phyloP scores from a whole-genome alignment of 2,797 vertebrate species.

The Halcyon leucocephala region DNA sequence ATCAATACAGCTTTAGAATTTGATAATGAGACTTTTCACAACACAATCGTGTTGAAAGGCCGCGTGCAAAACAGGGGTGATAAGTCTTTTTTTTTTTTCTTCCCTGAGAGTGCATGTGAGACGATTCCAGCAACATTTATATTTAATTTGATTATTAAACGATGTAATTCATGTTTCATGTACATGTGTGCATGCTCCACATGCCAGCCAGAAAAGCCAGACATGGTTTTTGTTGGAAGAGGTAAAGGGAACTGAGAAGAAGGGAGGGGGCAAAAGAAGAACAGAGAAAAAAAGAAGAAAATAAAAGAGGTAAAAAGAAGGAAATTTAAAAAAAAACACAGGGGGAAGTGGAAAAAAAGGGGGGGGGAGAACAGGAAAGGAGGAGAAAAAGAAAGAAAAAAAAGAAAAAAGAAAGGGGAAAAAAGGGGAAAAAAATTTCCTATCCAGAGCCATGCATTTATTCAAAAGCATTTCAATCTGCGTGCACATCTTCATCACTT shows the following conservation, averaged over 20 bases:
- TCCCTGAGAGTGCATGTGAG: background rate
- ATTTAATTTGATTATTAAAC: background rate
- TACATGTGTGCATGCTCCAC: fast-evolving
- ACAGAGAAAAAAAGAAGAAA: background rate
- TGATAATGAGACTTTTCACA: conserved; percentile 69
- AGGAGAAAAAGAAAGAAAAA: background rate
- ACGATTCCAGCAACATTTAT: background rate
- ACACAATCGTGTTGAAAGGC: conserved; percentile 64
- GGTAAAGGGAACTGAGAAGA: background rate
- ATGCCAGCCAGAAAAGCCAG: background rate
- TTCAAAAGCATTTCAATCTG: conserved; percentile 82
- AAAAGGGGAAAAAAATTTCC: background rate
- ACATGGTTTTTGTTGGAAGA: conserved; percentile 9
- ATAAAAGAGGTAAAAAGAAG: background rate
- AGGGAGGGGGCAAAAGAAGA: background rate
- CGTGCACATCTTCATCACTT: conserved; percentile 84
- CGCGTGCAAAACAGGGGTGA: background rate
- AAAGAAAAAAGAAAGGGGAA: background rate
- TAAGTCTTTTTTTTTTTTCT: background rate
- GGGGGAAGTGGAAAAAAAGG: background rate
- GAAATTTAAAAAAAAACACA: too few relatives aligned
- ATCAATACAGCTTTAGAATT: conserved; percentile 77
- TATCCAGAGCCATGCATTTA: conserved; percentile 75
- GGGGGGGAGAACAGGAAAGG: too few relatives aligned
- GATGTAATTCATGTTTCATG: background rate